These are phyloP conservation scores for Bombus pascuorum DNA, from an alignment of 1,140 invertebrate genomes.

Conservation along the genomic window DNA sequence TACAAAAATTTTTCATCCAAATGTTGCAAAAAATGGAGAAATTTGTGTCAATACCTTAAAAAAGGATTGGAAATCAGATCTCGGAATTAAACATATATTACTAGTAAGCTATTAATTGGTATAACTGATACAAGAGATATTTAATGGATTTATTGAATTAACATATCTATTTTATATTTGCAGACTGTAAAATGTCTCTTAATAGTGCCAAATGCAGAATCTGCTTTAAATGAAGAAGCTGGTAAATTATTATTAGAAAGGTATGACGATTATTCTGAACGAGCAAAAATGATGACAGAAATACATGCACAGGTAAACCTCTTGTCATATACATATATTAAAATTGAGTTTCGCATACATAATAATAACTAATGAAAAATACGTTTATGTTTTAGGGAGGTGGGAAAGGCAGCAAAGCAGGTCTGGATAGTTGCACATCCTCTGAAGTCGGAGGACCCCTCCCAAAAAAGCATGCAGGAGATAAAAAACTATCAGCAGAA, in stretches of 20 bases:
- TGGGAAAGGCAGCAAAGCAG: slow-evolving; percentile 77
- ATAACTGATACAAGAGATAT: neutral
- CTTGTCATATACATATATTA: neutral
- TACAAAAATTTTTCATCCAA: slow-evolving; percentile 99
- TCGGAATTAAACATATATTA: slow-evolving; percentile 97
- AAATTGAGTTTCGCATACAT: neutral
- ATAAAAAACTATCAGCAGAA: slow-evolving; percentile 90
- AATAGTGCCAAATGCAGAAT: slow-evolving; percentile 97
- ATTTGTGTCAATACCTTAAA: slow-evolving; percentile 99
- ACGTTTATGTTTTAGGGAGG: slow-evolving; percentile 65
- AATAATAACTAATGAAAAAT: neutral
- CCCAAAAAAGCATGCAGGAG: slow-evolving; percentile 92
- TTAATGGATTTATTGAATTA: neutral
- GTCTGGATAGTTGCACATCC: slow-evolving; percentile 75
- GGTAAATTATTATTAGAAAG: slow-evolving; percentile 95
- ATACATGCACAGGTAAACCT: slow-evolving; percentile 90
- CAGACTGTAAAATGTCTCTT: slow-evolving; percentile 95
- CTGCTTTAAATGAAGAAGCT: slow-evolving; percentile 96
- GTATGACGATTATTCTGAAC: slow-evolving; percentile 94
- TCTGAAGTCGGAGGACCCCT: slow-evolving; percentile 86
- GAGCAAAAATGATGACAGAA: slow-evolving; percentile 97
- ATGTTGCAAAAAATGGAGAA: slow-evolving; percentile 96
- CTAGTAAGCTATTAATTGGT: slow-evolving; percentile 84
- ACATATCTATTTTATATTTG: slow-evolving; percentile 18
- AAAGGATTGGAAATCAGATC: slow-evolving; percentile 98